These are phyloP conservation scores for Zapornia atra DNA, from an alignment of 2,113 vertebrate species.

Conservation along the genomic window DNA sequence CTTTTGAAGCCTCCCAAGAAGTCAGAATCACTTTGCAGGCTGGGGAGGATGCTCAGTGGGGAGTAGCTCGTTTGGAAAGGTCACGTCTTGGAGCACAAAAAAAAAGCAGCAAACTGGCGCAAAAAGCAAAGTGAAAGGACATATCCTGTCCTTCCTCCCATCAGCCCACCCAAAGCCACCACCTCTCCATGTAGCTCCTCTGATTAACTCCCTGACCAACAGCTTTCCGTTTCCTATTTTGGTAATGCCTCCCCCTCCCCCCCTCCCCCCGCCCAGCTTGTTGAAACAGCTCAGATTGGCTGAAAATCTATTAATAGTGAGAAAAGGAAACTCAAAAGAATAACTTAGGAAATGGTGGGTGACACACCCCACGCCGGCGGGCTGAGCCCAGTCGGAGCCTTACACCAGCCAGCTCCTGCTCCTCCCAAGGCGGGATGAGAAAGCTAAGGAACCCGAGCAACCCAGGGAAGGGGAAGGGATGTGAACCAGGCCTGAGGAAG, in stretches of 20 bases:
- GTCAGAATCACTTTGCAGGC: background rate
- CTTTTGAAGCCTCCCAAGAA: background rate
- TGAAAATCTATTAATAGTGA: slow-evolving; percentile 79
- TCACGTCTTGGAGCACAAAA: background rate
- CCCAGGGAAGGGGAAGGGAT: slow-evolving; percentile 26
- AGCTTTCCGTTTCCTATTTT: slow-evolving; percentile 42
- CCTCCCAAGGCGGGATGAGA: slow-evolving; percentile 54
- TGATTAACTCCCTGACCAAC: slow-evolving; percentile 29
- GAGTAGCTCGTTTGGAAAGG: background rate
- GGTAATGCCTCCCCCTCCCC: background rate
- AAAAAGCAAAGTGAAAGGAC: slow-evolving; percentile 5
- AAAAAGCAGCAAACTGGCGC: background rate
- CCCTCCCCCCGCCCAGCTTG: background rate
- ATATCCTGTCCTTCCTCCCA: background rate
- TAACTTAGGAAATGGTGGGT: slow-evolving; percentile 75
- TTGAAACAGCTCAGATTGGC: slow-evolving; percentile 55
- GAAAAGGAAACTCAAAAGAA: slow-evolving; percentile 79
- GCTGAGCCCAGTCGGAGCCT: background rate
- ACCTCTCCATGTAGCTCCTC: background rate
- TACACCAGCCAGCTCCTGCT: background rate
- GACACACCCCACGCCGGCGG: slow-evolving; percentile 32
- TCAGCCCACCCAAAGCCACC: background rate
- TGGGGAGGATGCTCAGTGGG: background rate
- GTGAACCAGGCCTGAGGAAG: slow-evolving; percentile 34
- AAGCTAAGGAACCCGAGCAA: background rate